Percentiles rank a stretch among this genome's conserved stretches.
phyloP scores from a whole-genome alignment of 2,113 vertebrate genomes.

The Panthera uncia region DNA sequence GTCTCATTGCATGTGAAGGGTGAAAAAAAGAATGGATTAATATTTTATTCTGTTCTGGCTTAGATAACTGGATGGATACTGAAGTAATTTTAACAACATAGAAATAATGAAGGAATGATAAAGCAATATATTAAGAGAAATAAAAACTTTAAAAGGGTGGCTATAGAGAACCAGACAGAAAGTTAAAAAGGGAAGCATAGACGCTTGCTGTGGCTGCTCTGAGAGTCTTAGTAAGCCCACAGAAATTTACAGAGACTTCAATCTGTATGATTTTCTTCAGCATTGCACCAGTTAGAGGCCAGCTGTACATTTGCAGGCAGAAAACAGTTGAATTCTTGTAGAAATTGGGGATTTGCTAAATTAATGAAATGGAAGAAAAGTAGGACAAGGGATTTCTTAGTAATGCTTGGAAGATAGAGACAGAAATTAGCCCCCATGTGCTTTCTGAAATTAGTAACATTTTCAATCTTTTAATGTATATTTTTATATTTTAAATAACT shows the following conservation, averaged over 20 bases:
- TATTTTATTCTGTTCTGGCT: neutral
- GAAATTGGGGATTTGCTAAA: neutral
- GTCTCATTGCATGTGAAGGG: neutral
- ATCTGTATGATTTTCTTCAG: neutral
- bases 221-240: neutral
- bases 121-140: neutral
- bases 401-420: neutral
- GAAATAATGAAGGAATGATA: neutral
- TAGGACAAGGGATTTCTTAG: neutral
- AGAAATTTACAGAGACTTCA: neutral
- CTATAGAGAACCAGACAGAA: neutral
- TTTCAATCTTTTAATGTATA: neutral
- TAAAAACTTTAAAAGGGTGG: neutral
- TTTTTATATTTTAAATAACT: constrained; percentile 8
- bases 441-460: neutral
- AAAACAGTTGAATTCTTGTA: neutral
- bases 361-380: neutral
- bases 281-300: neutral
- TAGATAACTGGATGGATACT: neutral
- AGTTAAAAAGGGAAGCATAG: neutral
- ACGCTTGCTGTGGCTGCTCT: neutral
- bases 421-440: neutral
- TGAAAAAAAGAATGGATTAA: neutral
- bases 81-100: neutral
- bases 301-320: neutral